Percentiles rank a stretch among this genome's conserved stretches.
These are phyloP conservation scores for Cyrtorhinus lividipennis DNA, from an alignment of 1,140 invertebrate genomes.

Conservation along the genomic window DNA sequence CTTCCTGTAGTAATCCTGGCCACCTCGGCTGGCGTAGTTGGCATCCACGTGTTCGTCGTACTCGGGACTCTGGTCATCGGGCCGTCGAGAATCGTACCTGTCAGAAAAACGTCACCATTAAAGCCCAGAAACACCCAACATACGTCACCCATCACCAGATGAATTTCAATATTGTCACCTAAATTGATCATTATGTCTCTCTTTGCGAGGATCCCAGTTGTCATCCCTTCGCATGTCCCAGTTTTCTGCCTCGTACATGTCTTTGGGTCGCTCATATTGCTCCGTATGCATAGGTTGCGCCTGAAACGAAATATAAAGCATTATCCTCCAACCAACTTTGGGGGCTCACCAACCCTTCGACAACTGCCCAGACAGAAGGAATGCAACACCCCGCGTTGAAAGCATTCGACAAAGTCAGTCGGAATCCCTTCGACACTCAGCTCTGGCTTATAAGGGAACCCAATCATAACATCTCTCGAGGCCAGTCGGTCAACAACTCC, in stretches of 20 bases:
- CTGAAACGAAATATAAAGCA: too few relatives aligned
- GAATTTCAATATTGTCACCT: constrained; percentile 10
- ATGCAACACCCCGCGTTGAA: too few relatives aligned
- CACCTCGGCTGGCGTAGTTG: neutral
- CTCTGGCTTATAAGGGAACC: too few relatives aligned
- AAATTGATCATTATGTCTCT: constrained; percentile 20
- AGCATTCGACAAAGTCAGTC: too few relatives aligned
- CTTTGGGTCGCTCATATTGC: constrained; percentile 19
- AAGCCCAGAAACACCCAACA: neutral
- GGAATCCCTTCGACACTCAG: too few relatives aligned
- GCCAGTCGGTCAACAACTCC: too few relatives aligned
- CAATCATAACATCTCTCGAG: too few relatives aligned
- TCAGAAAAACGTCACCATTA: too few relatives aligned
- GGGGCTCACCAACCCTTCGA: too few relatives aligned
- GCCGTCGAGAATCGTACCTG: constrained; percentile 9
- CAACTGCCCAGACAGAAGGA: too few relatives aligned
- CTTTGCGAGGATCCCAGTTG: constrained; percentile 22
- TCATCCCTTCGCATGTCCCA: constrained; percentile 8
- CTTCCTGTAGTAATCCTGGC: neutral
- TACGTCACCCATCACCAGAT: neutral
- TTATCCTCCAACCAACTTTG: too few relatives aligned
- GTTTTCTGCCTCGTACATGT: constrained; percentile 13
- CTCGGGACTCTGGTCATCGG: constrained; percentile 19
- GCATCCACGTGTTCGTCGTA: constrained; percentile 12
- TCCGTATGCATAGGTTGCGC: neutral